These are phyloP conservation scores for Carassius carassius DNA, from an alignment of 2,113 vertebrate species.

Conservation along the genomic window DNA sequence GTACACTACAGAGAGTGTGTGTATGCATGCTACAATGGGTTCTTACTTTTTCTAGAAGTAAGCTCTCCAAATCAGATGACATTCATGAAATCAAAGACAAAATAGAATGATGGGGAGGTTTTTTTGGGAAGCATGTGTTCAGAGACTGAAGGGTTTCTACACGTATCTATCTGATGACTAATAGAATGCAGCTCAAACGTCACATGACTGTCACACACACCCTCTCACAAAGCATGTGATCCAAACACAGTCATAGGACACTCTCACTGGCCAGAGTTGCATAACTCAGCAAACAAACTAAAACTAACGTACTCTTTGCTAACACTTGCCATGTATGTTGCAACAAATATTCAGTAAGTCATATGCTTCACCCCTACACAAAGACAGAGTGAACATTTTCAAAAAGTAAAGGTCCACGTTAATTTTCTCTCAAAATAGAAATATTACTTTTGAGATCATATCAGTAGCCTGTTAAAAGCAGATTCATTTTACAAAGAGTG, in stretches of 20 bases:
- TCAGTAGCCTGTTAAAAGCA: neutral
- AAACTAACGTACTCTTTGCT: neutral
- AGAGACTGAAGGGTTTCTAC: slow-evolving; percentile 24
- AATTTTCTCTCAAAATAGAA: neutral
- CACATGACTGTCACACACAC: slow-evolving; percentile 54
- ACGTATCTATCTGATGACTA: slow-evolving; percentile 52
- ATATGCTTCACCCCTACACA: neutral
- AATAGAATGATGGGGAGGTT: neutral
- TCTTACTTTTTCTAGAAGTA: neutral
- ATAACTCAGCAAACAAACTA: slow-evolving; percentile 49
- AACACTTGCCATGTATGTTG: neutral
- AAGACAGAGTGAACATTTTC: too few species aligned
- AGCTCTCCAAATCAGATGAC: neutral
- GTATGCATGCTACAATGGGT: neutral
- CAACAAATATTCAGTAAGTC: slow-evolving; percentile 15
- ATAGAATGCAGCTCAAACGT: slow-evolving; percentile 39
- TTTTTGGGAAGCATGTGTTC: neutral
- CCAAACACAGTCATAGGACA: slow-evolving; percentile 48
- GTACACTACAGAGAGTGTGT: neutral
- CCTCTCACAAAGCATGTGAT: slow-evolving; percentile 55
- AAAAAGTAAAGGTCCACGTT: too few species aligned
- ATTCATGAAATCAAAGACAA: neutral
- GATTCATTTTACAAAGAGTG: neutral
- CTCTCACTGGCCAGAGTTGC: slow-evolving; percentile 45
- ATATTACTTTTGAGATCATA: neutral